Base-by-base conservation (phyloP, 2,113 vertebrate species). In the Vidua chalybeata region DNA sequence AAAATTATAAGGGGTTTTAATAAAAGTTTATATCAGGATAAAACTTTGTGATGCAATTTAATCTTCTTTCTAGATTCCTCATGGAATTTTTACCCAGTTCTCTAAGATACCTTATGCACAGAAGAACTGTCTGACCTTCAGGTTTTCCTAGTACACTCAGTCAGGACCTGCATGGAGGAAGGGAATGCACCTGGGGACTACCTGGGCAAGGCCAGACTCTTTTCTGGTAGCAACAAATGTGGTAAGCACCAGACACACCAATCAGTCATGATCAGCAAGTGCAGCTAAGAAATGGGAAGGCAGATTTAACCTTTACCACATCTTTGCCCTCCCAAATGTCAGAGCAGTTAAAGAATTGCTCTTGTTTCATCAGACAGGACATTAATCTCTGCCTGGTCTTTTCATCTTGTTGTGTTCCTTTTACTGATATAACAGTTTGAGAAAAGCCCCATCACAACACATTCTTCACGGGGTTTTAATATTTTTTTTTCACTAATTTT, bases 301-400 rank as follows among this genome's bases (percentile, higher is more conserved):
- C 45, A 84, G 58, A 45, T 86, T 75, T 90, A 76, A 81, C 77
- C 77, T 94, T 86, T 83, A 59, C 43, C 43, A 92, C 52, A 13
- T 51, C 79, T 77, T 85, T 90, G 79, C 51, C 75, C 68, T 93
- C 61, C 11, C 51, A 93, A 91, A 93, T 85, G 66, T 66, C 84
- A 87, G 39, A 94, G 49, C 58, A 85, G 71, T 79, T 94, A 78
- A 91, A 72, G 77, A 86, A 89, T 67, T 95, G 64, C 26, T 90
- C 86, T 63, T 94, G 31, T 87, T 86, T 74, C 54, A 28, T 88
- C 37, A 61, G 75, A 43, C 43, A 73, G 35, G 56, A 48, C 23
- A 84, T 93, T 74, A 71, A 78, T 95, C 84, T 91, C 48, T 89
- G 64, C n/a, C 68, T 67, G 39, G 18, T 87, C 61, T 77, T 94